Evolutionary conservation across 2,113 vertebrate species (phyloP).

Genomic region (Ceuthmochares aereus): DNA sequence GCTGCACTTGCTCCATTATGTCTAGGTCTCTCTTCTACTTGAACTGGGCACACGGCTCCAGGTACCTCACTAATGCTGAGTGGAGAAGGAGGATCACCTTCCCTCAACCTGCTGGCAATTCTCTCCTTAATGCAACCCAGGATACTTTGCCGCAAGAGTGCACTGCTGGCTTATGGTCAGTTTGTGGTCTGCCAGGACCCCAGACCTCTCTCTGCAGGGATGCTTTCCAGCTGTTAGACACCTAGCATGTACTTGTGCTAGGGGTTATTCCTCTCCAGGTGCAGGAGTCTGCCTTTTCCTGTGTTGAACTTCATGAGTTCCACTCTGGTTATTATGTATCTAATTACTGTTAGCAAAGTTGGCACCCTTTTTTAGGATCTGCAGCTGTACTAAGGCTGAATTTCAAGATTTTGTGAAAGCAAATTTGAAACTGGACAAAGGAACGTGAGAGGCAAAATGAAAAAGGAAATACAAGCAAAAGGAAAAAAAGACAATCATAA

Average conservation of each 20-base stretch:
- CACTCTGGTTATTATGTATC: not conserved
- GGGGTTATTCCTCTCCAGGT: not conserved
- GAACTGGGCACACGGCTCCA: accelerated
- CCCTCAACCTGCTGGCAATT: not conserved
- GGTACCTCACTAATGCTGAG: not conserved
- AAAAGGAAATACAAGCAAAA: not conserved
- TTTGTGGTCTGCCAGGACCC: not conserved
- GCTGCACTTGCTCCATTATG: accelerated
- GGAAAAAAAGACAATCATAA: not conserved
- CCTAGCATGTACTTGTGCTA: not conserved
- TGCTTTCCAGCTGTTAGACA: not conserved
- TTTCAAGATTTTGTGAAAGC: not conserved
- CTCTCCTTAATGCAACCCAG: not conserved
- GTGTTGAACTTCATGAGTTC: not conserved
- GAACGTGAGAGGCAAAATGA: not conserved
- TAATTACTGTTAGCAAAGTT: not conserved
- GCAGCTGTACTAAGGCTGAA: not conserved
- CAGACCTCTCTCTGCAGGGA: not conserved
- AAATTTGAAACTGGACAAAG: not conserved
- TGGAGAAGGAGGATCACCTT: not conserved
- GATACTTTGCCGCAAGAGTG: not conserved
- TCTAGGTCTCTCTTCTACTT: not conserved
- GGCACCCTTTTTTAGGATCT: not conserved
- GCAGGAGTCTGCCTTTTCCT: not conserved
- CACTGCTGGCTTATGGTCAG: not conserved